These are phyloP conservation scores for Cecidostiba fungosa DNA, from an alignment of 2,888 invertebrate genomes.

Conservation along the genomic window DNA sequence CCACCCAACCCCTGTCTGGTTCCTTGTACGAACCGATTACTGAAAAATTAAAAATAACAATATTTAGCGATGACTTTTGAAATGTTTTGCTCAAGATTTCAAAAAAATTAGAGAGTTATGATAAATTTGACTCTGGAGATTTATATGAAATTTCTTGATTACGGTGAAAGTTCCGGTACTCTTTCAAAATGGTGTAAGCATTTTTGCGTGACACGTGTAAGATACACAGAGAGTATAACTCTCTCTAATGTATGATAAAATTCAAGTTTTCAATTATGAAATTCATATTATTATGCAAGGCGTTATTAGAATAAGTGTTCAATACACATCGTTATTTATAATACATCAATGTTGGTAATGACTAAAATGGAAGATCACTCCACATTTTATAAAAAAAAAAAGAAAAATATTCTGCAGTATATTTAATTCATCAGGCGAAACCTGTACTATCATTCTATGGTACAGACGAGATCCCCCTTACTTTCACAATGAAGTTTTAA, in stretches of 20 bases:
- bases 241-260: background rate
- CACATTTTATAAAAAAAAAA: no score
- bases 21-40: conserved; percentile 90
- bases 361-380: no score
- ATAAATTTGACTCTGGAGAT: background rate
- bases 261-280: no score
- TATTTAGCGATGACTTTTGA: background rate
- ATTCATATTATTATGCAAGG: no score
- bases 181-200: background rate
- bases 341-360: no score
- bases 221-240: background rate
- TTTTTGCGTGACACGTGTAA: background rate
- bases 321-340: no score
- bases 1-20: conserved; percentile 94
- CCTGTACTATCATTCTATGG: background rate
- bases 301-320: no score
- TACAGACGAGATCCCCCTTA: background rate
- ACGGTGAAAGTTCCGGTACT: background rate
- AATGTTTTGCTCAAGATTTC: background rate
- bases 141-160: background rate
- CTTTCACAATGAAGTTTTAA: background rate
- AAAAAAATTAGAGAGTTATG: background rate
- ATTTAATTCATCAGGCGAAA: background rate
- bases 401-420: background rate
- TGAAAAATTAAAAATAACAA: conserved; percentile 76